These are phyloP conservation scores for Procambarus virginalis DNA, from an alignment of 1,140 invertebrate species.

Conservation along the genomic window DNA sequence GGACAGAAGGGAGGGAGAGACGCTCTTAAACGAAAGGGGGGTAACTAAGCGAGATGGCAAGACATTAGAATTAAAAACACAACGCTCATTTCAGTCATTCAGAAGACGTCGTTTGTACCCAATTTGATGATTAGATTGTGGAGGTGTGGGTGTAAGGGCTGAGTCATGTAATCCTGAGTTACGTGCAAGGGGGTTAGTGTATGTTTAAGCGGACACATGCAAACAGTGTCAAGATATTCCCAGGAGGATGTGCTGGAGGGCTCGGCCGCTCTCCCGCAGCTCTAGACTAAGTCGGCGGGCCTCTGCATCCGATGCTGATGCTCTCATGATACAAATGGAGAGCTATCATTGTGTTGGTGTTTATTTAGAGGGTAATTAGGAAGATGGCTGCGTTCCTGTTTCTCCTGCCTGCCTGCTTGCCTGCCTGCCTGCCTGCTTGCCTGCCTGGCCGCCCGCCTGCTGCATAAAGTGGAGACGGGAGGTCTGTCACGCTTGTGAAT, in stretches of 20 bases:
- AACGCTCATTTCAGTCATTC: not conserved
- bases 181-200: no score
- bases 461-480: not conserved
- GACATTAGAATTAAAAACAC: not conserved
- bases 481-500: constrained; percentile 11
- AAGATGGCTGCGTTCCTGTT: not conserved
- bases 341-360: constrained; percentile 49
- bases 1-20: constrained; percentile 30
- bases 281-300: constrained; percentile 28
- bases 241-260: not conserved
- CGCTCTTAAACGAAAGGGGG: not conserved
- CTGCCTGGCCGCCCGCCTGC: no score
- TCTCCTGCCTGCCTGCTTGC: not conserved
- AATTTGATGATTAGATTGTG: no score
- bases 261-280: not conserved
- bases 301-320: constrained; percentile 50
- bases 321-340: constrained; percentile 48
- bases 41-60: no score
- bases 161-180: no score
- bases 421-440: not conserved
- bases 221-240: no score
- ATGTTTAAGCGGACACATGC: no score
- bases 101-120: not conserved
- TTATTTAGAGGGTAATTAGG: constrained; percentile 45
- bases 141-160: no score